Base-by-base conservation (phyloP, 2,888 invertebrate genomes). In the Eremobia ochroleuca region DNA sequence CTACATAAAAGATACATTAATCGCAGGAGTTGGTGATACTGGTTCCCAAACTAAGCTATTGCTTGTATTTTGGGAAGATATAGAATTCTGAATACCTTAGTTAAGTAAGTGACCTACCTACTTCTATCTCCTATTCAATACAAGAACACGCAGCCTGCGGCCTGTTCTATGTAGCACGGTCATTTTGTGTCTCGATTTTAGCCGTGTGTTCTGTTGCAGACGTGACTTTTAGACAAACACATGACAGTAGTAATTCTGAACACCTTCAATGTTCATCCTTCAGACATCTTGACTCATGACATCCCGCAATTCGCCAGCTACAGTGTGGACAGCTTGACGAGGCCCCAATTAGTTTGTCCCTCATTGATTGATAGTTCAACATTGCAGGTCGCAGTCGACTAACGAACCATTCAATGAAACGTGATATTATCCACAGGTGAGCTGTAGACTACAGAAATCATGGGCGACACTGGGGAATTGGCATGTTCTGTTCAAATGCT, bases 301-400 rank as follows among this genome's bases (percentile, higher is more conserved):
- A 52, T 1, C 52, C 25, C 40, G n/a, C 43, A 31, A n/a, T 40
- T n/a, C 40, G 6, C 5, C 69, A 18, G 8, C n/a, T 15, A 25
- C 34, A 28, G 18, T 25, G 37, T 25, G 28, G 28, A 28, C 34
- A 64, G 52, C 21, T 25, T 28, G 52, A 25, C 43, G 49, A 34
- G 15, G 8, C 4, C 28, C 8, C 66, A 67, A 52, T 77, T 77
- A 28, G 34, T 67, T 61, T 5, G 8, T 15, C 31, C 25, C 31
- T 40, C 66, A 28, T 34, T 52, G 61, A 34, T 34, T 67, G 34
- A 61, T 34, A 40, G 76, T 21, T 31, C 46, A 76, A 40, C 21
- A 76, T 40, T 6, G 66, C 49, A n/a, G 76, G n/a, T 18, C n/a
- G 59, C 37, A 21, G 31, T 25, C 8, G 15, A 58, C 58, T 66